Base-by-base conservation (phyloP, 2,888 invertebrate genomes). In the Atethmia centrago region DNA sequence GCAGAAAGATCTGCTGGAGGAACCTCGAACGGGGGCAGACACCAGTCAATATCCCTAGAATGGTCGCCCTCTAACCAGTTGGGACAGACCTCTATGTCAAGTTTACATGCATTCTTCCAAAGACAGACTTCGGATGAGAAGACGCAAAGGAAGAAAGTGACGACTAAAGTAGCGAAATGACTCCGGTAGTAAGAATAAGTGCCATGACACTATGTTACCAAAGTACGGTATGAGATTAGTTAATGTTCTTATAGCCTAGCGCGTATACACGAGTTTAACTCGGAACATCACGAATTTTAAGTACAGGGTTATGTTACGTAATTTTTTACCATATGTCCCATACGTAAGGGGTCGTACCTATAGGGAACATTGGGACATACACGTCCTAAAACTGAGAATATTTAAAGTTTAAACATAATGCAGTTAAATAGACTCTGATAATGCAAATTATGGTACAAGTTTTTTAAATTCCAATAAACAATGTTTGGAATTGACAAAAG, bases 61-160 rank as follows among this genome's bases (percentile, higher is more conserved):
- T 98, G 97, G 97, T 97, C 97, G 42, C 97, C 98, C 16, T 97
- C 97, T 36, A 98, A 98, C 85, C 97, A 97, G 79, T 94, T 98
- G 67, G 98, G 98, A 53, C 97, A 98, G 89, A 97, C 97, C 86
- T 98, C 98, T 14, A 98, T 98, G 96, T 98, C 98, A 85, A 98
- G 98, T 72, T 96, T 98, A 61, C 98, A 98, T 85, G 98, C 97
- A 72, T 98, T 98, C 95, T 98, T 98, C 92, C 97, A 98, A 93
- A 94, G 97, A 80, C 97, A 97, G 91, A 96, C 97, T 51, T 95
- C 96, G 31, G 95, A 95, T 61, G 96, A 96, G 79, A 96, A 96
- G 80, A 88, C 91, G 56, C 94, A 95, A 82, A 92, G 94, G 82
- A 95, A 95, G 88, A 95, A 94, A 92, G 82, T 92, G 58, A 92